phyloP scores from a whole-genome alignment of 2,797 vertebrate genomes.

The Merluccius polli region DNA sequence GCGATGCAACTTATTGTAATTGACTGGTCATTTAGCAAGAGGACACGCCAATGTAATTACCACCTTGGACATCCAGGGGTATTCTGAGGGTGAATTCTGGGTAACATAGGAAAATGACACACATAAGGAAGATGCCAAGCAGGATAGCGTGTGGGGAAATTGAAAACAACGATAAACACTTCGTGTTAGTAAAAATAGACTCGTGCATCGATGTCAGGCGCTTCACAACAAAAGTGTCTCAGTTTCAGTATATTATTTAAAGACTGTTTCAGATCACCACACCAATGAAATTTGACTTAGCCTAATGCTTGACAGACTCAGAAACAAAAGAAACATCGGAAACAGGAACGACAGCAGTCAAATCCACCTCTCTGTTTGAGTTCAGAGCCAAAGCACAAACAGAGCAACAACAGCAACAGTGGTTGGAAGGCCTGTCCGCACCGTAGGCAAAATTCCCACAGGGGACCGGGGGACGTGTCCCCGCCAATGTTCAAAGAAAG shows the following conservation, averaged over 20 bases:
- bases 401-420: too few species aligned
- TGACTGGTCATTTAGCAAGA: neutral
- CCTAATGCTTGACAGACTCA: neutral
- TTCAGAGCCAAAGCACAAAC: neutral
- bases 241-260: neutral
- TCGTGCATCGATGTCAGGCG: neutral
- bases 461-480: too few species aligned
- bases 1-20: neutral
- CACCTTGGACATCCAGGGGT: neutral
- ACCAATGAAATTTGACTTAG: neutral
- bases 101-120: neutral
- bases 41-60: neutral
- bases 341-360: neutral
- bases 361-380: neutral
- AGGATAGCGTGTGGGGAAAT: neutral
- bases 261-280: neutral
- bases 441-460: too few species aligned
- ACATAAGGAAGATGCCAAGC: neutral
- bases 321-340: neutral
- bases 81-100: neutral
- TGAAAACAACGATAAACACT: neutral
- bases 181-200: neutral
- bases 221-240: neutral
- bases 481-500: too few species aligned
- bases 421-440: too few species aligned